These are phyloP conservation scores for Ceratothoa steindachneri DNA, from an alignment of 2,888 invertebrate genomes.

Conservation along the genomic window DNA sequence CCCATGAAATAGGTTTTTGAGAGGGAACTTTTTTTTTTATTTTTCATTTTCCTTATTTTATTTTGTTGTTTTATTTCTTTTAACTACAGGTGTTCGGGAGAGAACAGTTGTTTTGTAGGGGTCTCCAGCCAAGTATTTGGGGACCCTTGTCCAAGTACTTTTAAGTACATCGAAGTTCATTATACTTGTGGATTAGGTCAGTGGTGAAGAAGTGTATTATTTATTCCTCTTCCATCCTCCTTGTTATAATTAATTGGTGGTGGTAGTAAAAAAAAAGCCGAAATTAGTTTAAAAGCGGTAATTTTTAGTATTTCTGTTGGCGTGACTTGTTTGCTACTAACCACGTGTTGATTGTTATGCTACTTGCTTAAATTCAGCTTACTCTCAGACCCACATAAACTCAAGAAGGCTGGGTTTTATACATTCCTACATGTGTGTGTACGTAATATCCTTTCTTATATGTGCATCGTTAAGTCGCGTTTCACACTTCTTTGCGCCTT, in stretches of 20 bases:
- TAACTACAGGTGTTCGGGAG: slow-evolving; percentile 28
- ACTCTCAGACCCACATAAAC: no score
- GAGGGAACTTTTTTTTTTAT: neutral
- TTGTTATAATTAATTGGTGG: neutral
- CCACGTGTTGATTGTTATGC: no score
- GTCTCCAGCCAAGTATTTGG: slow-evolving; percentile 60
- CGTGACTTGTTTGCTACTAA: no score
- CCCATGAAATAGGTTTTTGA: neutral
- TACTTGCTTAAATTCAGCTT: no score
- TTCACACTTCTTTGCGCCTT: neutral
- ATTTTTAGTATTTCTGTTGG: no score
- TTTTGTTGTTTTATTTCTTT: neutral
- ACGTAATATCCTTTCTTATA: neutral
- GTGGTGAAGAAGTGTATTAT: slow-evolving; percentile 50
- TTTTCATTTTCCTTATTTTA: slow-evolving; percentile 2
- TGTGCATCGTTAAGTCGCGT: neutral
- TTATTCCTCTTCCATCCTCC: no score
- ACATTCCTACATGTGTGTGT: no score
- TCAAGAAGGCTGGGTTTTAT: no score
- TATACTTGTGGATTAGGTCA: slow-evolving; percentile 84
- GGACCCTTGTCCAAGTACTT: slow-evolving; percentile 84
- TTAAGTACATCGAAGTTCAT: slow-evolving; percentile 89
- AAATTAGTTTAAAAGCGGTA: no score
- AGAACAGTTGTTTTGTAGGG: slow-evolving; percentile 19
- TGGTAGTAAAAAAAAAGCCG: no score